Evolutionary conservation across 2,797 vertebrate species (phyloP), one percentile per base, ranked within the genome.

Genomic region (Orientallactaga sibirica): DNA sequence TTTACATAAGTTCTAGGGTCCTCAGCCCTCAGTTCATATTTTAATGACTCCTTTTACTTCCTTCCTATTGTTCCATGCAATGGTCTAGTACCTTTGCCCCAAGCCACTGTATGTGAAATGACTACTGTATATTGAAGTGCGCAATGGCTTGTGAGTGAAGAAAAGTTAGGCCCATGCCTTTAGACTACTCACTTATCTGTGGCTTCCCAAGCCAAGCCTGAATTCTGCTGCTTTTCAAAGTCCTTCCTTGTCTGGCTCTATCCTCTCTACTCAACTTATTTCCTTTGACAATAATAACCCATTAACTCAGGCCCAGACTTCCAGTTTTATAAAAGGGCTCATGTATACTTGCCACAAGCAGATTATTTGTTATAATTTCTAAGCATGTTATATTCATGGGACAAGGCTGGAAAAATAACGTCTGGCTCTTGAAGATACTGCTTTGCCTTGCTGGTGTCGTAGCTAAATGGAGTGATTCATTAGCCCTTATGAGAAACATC

Each of bases 381-480:
- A 95, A 96, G 88, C 77, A 91, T 41, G 73, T 95, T 93, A 64
- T 87, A 87, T 95, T 66, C 86, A 70, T 0, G 1, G 86, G 86
- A 96, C 88, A 85, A 84, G 74, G 43, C 88, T 93, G 76, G 84
- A 95, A 94, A 96, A 96, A 95, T 92, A 94, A 88, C 0, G 0
- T 94, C 95, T 97, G 94, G 55, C 92, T 74, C 93, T 96, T 95
- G 90, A 95, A 97, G 96, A 95, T 96, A 97, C 89, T 86, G 86
- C 93, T 95, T 90, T 66, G 79, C 93, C 90, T 95, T 27, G 27
- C 86, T 95, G 93, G 92, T 96, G 95, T 96, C 97, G 88, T 74
- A 94, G 90, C 86, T 95, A 95, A 97, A 95, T 92, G 90, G 73
- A 91, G 88, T 96, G 96, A 97, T 95, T 96, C 95, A 94, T 96